Conservation (phyloP, 2,797 vertebrate genomes). For the Sternotherus odoratus region DNA sequence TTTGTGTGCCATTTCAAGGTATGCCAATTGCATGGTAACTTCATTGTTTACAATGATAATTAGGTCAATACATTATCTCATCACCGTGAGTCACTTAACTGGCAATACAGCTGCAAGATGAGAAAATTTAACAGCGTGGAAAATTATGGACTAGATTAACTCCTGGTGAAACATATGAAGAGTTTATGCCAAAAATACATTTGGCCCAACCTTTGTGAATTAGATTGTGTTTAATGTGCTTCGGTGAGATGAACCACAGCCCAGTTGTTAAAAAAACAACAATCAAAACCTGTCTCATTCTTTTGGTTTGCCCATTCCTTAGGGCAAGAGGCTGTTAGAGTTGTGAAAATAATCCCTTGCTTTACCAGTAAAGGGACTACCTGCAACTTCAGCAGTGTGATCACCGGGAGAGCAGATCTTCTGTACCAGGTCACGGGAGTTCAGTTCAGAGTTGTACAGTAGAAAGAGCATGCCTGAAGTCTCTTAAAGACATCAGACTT, state of each 20-base stretch:
- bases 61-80: slow-evolving; percentile 76
- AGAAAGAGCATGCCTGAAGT: slow-evolving; percentile 70
- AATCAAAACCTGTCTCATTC: slow-evolving; percentile 35
- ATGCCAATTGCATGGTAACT: slow-evolving; percentile 64
- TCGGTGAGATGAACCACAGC: slow-evolving; percentile 64
- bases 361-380: slow-evolving; percentile 71
- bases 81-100: slow-evolving; percentile 73
- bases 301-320: slow-evolving; percentile 71
- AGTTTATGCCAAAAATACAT: slow-evolving; percentile 74
- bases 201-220: slow-evolving; percentile 72
- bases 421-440: slow-evolving; percentile 75
- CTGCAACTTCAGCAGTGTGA: slow-evolving; percentile 61
- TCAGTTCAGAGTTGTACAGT: slow-evolving; percentile 67
- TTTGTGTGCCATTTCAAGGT: slow-evolving; percentile 59
- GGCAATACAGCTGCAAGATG: slow-evolving; percentile 72
- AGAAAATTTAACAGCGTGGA: slow-evolving; percentile 75
- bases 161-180: slow-evolving; percentile 64
- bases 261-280: neutral
- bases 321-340: slow-evolving; percentile 66
- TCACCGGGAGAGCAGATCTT: slow-evolving; percentile 67
- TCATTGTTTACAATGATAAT: slow-evolving; percentile 72
- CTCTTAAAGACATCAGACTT: slow-evolving; percentile 71
- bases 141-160: slow-evolving; percentile 77
- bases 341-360: slow-evolving; percentile 69
- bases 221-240: slow-evolving; percentile 68